These are phyloP conservation scores for Cepphus grylle DNA, from an alignment of 2,113 vertebrate genomes.

Conservation along the genomic window DNA sequence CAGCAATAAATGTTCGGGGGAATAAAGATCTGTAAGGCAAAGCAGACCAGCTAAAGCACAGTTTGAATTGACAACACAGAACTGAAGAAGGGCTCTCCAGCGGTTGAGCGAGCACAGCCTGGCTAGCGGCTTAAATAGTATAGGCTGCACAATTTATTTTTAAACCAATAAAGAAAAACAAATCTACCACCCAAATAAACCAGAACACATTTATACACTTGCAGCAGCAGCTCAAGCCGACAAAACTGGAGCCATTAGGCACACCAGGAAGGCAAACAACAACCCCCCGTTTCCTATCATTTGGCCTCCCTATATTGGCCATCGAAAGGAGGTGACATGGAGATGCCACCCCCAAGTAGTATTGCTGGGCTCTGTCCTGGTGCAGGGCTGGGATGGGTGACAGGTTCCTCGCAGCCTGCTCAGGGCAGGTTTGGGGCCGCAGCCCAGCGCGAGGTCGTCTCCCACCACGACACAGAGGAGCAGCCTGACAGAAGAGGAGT, in stretches of 20 bases:
- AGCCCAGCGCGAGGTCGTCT: not conserved
- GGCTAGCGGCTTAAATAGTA: not conserved
- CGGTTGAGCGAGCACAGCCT: not conserved
- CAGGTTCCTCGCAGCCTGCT: not conserved
- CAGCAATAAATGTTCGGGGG: fast-evolving
- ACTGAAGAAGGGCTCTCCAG: not conserved
- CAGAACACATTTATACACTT: not conserved
- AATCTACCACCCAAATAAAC: not conserved
- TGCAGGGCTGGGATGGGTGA: not conserved
- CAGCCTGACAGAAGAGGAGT: not conserved
- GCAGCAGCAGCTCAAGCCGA: not conserved
- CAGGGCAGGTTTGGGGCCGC: not conserved
- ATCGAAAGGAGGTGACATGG: fast-evolving
- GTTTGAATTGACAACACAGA: not conserved
- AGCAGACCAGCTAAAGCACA: not conserved
- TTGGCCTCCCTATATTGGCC: fast-evolving
- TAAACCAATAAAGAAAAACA: not conserved
- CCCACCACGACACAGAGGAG: fast-evolving
- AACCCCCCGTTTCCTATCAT: not conserved
- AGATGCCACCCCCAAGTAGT: not conserved
- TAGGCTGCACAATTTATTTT: not conserved
- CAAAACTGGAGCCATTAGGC: not conserved
- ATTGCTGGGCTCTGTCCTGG: not conserved
- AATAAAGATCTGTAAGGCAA: not conserved
- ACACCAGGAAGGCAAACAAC: not conserved